Conservation (phyloP, 2,113 vertebrate species). For the Mus musculus region GRCm39 chr12:83492501-83493000, state of each 20-base stretch:
- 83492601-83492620: not conserved
- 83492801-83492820: not conserved
- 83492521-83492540: not conserved
- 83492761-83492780: not conserved
- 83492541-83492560: not conserved
- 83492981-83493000: too few species aligned
- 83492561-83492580: not conserved
- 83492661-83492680: not conserved
- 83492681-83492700: not conserved
- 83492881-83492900: not conserved
- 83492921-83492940: not conserved
- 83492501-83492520: not conserved
- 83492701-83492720: not conserved
- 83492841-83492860: not conserved
- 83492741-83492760: not conserved
- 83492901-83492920: not conserved
- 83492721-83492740: not conserved
- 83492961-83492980: too few species aligned
- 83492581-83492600: not conserved
- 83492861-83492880: not conserved
- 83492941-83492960: too few species aligned
- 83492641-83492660: slow-evolving; percentile 49
- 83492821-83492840: not conserved
- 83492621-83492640: not conserved
- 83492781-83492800: not conserved